These are phyloP conservation scores for Vannuccia rotundouncinata DNA, from an alignment of 2,888 invertebrate genomes.

Conservation along the genomic window DNA sequence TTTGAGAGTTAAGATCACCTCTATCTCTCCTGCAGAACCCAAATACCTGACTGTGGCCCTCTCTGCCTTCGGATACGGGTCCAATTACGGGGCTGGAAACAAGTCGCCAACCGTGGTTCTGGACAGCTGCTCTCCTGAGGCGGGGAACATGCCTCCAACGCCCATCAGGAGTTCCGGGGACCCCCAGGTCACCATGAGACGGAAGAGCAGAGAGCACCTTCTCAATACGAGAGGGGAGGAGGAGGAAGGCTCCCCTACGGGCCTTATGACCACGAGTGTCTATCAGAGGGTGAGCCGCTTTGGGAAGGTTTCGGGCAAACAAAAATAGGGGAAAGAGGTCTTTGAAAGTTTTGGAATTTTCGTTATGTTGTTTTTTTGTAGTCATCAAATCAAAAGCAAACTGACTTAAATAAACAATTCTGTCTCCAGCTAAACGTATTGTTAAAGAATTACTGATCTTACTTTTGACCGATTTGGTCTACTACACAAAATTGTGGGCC, in stretches of 20 bases:
- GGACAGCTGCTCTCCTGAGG: background rate
- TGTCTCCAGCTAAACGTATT: too few relatives aligned
- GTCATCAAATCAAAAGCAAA: too few relatives aligned
- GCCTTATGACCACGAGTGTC: constrained; percentile 3
- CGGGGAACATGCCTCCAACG: background rate
- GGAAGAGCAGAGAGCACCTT: background rate
- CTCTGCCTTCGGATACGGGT: background rate
- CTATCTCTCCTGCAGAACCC: background rate
- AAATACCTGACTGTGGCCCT: background rate
- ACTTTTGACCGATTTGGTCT: too few relatives aligned
- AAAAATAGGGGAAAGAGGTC: too few relatives aligned
- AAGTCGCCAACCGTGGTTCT: background rate
- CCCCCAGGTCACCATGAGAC: background rate
- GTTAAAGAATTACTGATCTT: too few relatives aligned
- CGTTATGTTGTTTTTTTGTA: too few relatives aligned
- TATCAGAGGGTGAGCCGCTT: constrained; percentile 3
- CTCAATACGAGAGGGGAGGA: background rate
- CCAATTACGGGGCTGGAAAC: background rate
- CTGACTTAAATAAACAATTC: too few relatives aligned
- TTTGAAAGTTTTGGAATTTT: too few relatives aligned
- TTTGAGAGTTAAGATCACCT: too few relatives aligned
- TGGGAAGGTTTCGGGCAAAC: too few relatives aligned
- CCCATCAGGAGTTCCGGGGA: background rate
- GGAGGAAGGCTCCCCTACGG: background rate
- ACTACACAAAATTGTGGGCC: too few relatives aligned